Percentiles rank a stretch among this genome's conserved stretches.
Evolutionary conservation across 2,113 vertebrate genomes (phyloP).

Genomic region (Apteryx owenii): DNA sequence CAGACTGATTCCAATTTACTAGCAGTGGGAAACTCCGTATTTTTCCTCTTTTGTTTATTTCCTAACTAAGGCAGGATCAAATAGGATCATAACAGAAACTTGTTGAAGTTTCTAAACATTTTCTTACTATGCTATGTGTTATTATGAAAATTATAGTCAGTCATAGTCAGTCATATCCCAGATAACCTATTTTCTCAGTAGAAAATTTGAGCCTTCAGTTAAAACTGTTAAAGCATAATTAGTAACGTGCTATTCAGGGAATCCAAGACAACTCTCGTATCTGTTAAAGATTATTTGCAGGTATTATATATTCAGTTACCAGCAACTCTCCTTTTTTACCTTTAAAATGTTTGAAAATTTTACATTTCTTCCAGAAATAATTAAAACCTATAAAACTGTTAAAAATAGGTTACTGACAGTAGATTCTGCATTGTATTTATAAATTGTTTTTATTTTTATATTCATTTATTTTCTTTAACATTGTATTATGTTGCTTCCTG

Average conservation of each 20-base stretch:
- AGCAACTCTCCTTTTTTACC: no score
- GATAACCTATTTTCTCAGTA: neutral
- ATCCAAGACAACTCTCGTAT: no score
- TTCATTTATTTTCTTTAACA: no score
- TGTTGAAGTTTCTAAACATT: neutral
- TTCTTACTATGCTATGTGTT: neutral
- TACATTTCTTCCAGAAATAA: no score
- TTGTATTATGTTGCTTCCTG: no score
- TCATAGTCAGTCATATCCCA: neutral
- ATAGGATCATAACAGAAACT: neutral
- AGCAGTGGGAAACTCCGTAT: neutral
- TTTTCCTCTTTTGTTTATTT: neutral
- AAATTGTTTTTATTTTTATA: no score
- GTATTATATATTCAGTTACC: no score
- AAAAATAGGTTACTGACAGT: no score
- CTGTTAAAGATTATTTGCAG: no score
- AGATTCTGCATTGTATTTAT: no score
- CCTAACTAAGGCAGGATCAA: neutral
- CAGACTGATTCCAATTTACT: neutral
- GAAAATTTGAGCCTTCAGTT: neutral
- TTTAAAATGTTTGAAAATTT: no score
- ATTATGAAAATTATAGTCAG: neutral
- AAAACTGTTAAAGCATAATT: neutral
- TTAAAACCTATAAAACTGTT: no score
- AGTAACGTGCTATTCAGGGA: neutral